Conservation (phyloP, 2,113 vertebrate genomes). For the Lampris megalopsis region DNA sequence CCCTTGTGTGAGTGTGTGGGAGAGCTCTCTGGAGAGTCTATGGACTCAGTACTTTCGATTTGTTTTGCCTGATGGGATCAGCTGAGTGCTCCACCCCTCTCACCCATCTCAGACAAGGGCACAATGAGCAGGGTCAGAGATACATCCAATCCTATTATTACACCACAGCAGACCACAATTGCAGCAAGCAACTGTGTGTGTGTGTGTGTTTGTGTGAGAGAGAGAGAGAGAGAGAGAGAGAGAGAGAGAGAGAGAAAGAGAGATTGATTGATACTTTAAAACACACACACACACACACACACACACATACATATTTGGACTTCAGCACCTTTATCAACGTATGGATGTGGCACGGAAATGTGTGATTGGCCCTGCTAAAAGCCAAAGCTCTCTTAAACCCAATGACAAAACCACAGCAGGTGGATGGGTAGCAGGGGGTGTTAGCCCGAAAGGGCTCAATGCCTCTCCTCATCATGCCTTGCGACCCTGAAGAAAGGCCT, state of each 20-base stretch:
- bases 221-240: not conserved
- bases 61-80: constrained; percentile 4
- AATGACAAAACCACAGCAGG: constrained; percentile 80
- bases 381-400: constrained; percentile 73
- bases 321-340: not conserved
- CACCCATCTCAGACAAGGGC: not conserved
- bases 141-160: constrained; percentile 19
- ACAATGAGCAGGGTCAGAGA: constrained; percentile 23
- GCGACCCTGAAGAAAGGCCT: constrained; percentile 69
- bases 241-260: not conserved
- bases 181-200: not conserved
- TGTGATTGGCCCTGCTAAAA: constrained; percentile 68
- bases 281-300: not conserved
- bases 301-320: not conserved
- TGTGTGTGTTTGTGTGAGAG: constrained; percentile 15
- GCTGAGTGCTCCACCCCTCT: not conserved
- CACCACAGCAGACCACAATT: not conserved
- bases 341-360: constrained; percentile 54
- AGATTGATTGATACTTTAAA: not conserved
- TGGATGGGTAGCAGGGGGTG: constrained; percentile 64
- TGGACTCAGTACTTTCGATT: not conserved
- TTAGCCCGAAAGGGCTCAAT: constrained; percentile 59
- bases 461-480: constrained; percentile 65
- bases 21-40: not conserved
- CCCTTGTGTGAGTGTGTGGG: not conserved